Percentiles rank a stretch among this genome's conserved stretches.
Evolutionary conservation across 2,113 vertebrate genomes (phyloP).

Genomic region (Hippocampus mohnikei): DNA sequence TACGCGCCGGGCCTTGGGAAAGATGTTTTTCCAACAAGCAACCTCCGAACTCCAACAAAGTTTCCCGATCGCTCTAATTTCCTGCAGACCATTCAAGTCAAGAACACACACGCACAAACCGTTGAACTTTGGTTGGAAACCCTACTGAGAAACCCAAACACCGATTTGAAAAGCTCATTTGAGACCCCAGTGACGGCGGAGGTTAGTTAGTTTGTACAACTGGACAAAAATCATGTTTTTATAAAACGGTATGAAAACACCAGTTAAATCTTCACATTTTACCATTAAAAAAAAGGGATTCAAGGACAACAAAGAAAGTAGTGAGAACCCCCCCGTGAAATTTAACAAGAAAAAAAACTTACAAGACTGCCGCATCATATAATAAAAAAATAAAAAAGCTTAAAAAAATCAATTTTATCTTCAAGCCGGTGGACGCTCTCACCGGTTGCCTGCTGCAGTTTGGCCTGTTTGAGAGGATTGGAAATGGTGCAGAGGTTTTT

Average conservation of each 20-base stretch:
- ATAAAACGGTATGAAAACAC: too few species aligned
- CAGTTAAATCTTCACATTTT: too few species aligned
- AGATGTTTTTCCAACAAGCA: neutral
- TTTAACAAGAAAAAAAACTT: too few species aligned
- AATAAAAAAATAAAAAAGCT: too few species aligned
- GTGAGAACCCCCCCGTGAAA: too few species aligned
- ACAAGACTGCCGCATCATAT: too few species aligned
- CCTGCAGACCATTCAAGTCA: neutral
- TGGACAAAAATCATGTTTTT: too few species aligned
- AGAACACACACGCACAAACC: neutral
- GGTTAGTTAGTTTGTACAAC: too few species aligned
- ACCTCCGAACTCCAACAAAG: neutral
- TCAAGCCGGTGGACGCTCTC: neutral
- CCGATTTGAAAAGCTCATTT: neutral
- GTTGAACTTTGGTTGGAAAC: neutral
- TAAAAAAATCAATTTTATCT: too few species aligned
- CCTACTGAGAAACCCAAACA: neutral
- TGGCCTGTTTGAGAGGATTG: neutral
- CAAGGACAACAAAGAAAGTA: too few species aligned
- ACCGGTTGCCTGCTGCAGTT: neutral
- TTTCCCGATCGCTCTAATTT: neutral
- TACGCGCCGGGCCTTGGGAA: constrained; percentile 10
- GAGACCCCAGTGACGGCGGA: neutral
- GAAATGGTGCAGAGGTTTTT: constrained; percentile 13
- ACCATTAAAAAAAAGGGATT: too few species aligned